Conservation (phyloP, 2,113 vertebrate genomes). For the Natator depressus region DNA sequence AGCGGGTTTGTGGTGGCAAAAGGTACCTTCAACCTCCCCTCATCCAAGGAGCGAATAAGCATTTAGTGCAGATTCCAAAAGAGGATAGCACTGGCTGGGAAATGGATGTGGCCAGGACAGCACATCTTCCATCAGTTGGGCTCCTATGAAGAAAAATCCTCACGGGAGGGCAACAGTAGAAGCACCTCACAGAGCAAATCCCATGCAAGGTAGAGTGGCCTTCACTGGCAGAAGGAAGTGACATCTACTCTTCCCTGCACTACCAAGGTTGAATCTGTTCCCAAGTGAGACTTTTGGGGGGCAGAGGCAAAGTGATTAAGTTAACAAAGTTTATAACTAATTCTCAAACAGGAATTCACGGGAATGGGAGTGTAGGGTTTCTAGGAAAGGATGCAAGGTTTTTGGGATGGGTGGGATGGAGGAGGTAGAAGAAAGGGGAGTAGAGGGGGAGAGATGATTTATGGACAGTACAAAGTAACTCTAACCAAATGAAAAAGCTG, state of each 20-base stretch:
- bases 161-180: too few species aligned
- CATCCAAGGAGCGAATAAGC: background rate
- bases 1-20: background rate
- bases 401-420: background rate
- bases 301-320: background rate
- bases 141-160: background rate
- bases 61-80: background rate
- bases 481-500: background rate
- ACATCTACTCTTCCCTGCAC: background rate
- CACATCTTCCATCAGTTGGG: background rate
- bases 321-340: background rate
- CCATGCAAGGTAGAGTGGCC: background rate
- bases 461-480: background rate
- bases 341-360: background rate
- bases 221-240: background rate
- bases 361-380: background rate
- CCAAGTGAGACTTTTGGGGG: background rate
- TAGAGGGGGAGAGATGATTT: background rate
- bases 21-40: background rate
- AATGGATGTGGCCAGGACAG: background rate
- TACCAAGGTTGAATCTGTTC: background rate
- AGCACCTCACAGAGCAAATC: conserved; percentile 3
- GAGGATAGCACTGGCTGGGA: background rate
- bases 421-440: background rate
- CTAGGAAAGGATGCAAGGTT: background rate